A percentile compares a stretch with the other conserved stretches of the same genome.
phyloP scores from a whole-genome alignment of 1,140 invertebrate species.

The Pseudomyrmex cubaensis region DNA sequence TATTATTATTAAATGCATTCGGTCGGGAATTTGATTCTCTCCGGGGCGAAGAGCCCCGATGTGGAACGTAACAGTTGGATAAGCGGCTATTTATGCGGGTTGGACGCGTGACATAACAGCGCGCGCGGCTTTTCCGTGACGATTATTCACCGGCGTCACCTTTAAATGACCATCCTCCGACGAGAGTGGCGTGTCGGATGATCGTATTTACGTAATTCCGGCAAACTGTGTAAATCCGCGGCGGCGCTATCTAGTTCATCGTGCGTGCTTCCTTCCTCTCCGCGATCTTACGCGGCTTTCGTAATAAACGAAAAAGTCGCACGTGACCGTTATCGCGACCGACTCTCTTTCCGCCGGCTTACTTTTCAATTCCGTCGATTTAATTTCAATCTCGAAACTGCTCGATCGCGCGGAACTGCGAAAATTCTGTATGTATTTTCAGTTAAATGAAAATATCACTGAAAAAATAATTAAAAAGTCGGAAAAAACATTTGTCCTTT shows the following conservation, averaged over 20 bases:
- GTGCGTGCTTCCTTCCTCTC: not conserved
- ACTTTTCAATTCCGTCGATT: not conserved
- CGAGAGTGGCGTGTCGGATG: not conserved
- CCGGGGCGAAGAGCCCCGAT: not conserved
- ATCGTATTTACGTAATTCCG: conserved; percentile 35
- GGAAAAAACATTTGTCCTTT: too few species aligned
- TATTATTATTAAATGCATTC: not conserved
- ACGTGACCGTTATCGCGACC: conserved; percentile 6
- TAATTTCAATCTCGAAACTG: conserved; percentile 29
- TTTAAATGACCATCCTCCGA: conserved; percentile 34
- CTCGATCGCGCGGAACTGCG: conserved; percentile 19
- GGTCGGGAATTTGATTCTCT: not conserved
- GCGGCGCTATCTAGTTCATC: conserved; percentile 49
- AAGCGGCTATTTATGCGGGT: conserved; percentile 18
- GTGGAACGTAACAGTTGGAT: not conserved
- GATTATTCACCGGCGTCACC: conserved; percentile 53
- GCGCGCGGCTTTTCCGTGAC: conserved; percentile 6
- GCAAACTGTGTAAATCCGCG: conserved; percentile 2
- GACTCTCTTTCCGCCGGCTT: not conserved
- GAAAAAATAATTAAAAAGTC: too few species aligned
- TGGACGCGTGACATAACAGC: conserved; percentile 29
- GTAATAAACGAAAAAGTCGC: conserved; percentile 32
- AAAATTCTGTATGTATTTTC: not conserved
- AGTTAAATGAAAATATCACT: too few species aligned
- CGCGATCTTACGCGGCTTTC: conserved; percentile 31